These are phyloP conservation scores for Poecilia picta DNA, from an alignment of 2,797 vertebrate species.

Conservation along the genomic window DNA sequence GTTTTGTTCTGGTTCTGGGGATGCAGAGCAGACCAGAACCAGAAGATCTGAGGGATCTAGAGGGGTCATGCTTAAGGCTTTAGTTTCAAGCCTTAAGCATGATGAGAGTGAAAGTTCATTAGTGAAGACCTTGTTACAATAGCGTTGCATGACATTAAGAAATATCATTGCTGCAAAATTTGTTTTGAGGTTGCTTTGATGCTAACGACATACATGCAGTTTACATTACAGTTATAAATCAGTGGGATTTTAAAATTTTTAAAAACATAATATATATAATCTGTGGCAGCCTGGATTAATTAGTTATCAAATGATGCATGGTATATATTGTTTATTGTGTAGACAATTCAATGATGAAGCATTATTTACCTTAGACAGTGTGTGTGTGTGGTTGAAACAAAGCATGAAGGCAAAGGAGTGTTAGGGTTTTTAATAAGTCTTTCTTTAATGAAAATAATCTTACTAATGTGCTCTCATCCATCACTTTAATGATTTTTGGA, in stretches of 20 bases:
- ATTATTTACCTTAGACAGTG: neutral
- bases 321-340: neutral
- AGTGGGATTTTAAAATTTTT: no score
- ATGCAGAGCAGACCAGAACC: no score
- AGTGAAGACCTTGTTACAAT: neutral
- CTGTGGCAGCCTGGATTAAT: no score
- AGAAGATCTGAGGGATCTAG: no score
- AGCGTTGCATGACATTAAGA: neutral
- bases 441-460: neutral
- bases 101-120: neutral
- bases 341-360: neutral
- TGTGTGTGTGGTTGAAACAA: neutral
- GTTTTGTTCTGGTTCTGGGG: no score
- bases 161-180: neutral
- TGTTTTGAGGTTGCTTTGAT: neutral
- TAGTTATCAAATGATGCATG: no score
- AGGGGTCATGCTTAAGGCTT: no score
- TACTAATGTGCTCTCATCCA: neutral
- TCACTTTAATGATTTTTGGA: neutral
- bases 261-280: no score
- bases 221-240: no score
- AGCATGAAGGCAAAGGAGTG: neutral
- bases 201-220: neutral
- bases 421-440: neutral
- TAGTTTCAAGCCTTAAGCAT: neutral